Percentiles rank a stretch among this genome's conserved stretches.
Evolutionary conservation across 2,113 vertebrate species (phyloP).

Genomic region (Chionomys nivalis): DNA sequence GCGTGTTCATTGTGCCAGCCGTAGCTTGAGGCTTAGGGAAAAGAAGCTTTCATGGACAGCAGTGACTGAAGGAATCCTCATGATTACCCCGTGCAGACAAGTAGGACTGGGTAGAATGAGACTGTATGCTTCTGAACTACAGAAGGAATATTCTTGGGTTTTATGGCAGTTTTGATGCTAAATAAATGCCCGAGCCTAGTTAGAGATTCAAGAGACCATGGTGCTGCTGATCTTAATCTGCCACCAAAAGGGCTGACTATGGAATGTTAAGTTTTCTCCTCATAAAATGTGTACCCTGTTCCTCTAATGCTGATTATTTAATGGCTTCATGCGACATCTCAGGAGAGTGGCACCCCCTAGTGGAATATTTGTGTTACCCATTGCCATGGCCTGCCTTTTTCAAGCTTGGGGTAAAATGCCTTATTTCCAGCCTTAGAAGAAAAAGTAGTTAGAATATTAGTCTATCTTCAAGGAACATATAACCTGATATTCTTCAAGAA

Average conservation of each 20-base stretch:
- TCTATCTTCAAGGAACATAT: not conserved
- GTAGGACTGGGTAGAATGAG: not conserved
- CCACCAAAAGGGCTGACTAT: not conserved
- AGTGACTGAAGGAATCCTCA: not conserved
- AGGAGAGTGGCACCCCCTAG: slow-evolving; percentile 52
- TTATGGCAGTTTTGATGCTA: slow-evolving; percentile 6
- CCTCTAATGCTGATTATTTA: not conserved
- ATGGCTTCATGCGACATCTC: not conserved
- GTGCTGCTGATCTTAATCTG: not conserved
- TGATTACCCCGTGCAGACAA: not conserved
- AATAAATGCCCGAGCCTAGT: not conserved
- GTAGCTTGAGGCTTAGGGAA: not conserved
- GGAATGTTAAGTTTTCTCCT: slow-evolving; percentile 13
- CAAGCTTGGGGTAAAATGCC: not conserved
- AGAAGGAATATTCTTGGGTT: not conserved
- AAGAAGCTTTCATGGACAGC: not conserved
- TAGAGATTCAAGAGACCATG: not conserved
- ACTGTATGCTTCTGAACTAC: not conserved
- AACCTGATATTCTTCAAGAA: not conserved
- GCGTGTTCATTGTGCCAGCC: not conserved
- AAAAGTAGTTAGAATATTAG: not conserved
- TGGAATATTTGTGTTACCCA: slow-evolving; percentile 6
- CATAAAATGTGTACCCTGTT: not conserved
- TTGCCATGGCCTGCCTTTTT: not conserved
- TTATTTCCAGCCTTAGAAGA: not conserved